Evolutionary conservation across 1,140 invertebrate genomes (phyloP).

Genomic region (Akabosia matsudoensis): DNA sequence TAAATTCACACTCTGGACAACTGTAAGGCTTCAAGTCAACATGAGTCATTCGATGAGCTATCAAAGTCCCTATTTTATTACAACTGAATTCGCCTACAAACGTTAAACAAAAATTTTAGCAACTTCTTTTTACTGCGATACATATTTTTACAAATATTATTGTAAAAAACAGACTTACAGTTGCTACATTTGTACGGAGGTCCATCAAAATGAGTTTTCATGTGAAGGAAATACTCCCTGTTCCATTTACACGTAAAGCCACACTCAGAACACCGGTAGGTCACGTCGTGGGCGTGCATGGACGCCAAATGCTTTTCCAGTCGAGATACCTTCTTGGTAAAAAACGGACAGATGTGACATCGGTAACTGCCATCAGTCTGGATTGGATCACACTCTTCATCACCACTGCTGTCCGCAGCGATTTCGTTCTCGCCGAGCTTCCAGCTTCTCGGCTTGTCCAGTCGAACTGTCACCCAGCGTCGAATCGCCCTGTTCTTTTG

Average conservation of each 20-base stretch:
- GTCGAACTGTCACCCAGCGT: slow-evolving; percentile 41
- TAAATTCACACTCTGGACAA: slow-evolving; percentile 49
- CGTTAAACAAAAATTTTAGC: not conserved
- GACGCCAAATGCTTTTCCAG: slow-evolving; percentile 57
- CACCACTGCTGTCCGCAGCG: slow-evolving; percentile 42
- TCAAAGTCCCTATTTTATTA: slow-evolving; percentile 57
- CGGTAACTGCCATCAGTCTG: slow-evolving; percentile 43
- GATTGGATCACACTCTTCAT: slow-evolving; percentile 46
- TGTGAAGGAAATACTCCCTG: slow-evolving; percentile 62
- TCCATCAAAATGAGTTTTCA: slow-evolving; percentile 62
- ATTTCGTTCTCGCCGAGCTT: slow-evolving; percentile 33
- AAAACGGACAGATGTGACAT: slow-evolving; percentile 57
- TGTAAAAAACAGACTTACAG: slow-evolving; percentile 55
- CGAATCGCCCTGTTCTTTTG: slow-evolving; percentile 35
- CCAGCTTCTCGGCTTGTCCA: slow-evolving; percentile 36
- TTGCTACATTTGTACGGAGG: slow-evolving; percentile 64
- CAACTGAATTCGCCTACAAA: slow-evolving; percentile 50
- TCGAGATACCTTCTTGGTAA: slow-evolving; percentile 53
- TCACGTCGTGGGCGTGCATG: slow-evolving; percentile 59
- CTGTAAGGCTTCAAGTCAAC: slow-evolving; percentile 56
- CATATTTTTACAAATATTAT: not conserved
- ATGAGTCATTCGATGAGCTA: slow-evolving; percentile 58
- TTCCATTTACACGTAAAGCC: slow-evolving; percentile 64
- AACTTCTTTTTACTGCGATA: not conserved
- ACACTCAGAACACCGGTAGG: slow-evolving; percentile 64